phyloP scores from a whole-genome alignment of 1,140 invertebrate species.

The Neomicropteryx cornuta region DNA sequence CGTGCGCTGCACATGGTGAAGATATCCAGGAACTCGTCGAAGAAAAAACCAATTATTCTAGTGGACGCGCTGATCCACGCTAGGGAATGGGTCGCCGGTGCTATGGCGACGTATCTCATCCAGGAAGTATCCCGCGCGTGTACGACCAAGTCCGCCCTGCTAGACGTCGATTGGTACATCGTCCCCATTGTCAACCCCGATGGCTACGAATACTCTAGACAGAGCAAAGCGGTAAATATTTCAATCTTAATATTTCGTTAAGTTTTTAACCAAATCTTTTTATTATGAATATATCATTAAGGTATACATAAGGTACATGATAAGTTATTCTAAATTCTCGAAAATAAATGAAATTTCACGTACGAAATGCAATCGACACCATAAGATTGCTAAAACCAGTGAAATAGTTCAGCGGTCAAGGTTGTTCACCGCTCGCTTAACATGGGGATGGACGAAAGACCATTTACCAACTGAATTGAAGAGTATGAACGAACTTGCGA shows the following conservation, averaged over 20 bases:
- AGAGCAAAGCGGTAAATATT: constrained; percentile 21
- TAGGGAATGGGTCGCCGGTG: constrained; percentile 58
- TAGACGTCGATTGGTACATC: constrained; percentile 53
- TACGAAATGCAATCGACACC: too few relatives aligned
- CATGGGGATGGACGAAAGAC: too few relatives aligned
- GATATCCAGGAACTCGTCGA: constrained; percentile 20
- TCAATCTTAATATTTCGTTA: too few relatives aligned
- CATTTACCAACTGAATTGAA: constrained; percentile 27
- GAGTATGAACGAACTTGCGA: constrained; percentile 23
- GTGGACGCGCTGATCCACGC: constrained; percentile 49
- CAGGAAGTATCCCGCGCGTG: constrained; percentile 38
- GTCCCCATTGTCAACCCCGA: constrained; percentile 52
- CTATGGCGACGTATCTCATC: constrained; percentile 51
- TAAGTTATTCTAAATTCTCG: too few relatives aligned
- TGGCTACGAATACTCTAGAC: constrained; percentile 47
- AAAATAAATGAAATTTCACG: too few relatives aligned
- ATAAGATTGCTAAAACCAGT: too few relatives aligned
- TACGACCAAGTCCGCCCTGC: constrained; percentile 23
- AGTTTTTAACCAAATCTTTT: too few relatives aligned
- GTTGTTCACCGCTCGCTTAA: too few relatives aligned
- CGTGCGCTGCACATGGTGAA: constrained; percentile 30
- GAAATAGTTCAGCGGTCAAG: too few relatives aligned
- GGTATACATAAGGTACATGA: too few relatives aligned
- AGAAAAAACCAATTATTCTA: constrained; percentile 33
- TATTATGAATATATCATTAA: too few relatives aligned